phyloP scores from a whole-genome alignment of 2,113 vertebrate species.

The Psilopogon haemacephalus region DNA sequence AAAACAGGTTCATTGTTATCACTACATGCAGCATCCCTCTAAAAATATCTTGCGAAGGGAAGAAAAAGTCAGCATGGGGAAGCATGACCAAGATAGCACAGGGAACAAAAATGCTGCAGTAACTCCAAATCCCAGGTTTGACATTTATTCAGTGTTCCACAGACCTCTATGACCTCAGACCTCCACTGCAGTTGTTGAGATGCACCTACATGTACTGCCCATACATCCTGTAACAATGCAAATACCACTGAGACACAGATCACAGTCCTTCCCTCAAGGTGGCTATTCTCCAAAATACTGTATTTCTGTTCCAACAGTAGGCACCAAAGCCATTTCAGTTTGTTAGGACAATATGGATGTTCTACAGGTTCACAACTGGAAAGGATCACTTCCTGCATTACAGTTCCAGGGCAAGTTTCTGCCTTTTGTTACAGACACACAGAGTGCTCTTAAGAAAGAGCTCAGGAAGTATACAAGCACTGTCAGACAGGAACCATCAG shows the following conservation, averaged over 20 bases:
- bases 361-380: background rate
- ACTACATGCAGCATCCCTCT: fast-evolving
- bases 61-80: background rate
- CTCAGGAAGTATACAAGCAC: background rate
- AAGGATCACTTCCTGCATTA: background rate
- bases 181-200: background rate
- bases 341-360: background rate
- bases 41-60: background rate
- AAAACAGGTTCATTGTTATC: background rate
- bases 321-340: background rate
- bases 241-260: background rate
- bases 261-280: background rate
- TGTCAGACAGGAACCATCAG: background rate
- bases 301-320: background rate
- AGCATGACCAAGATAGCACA: background rate
- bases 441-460: background rate
- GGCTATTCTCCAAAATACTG: background rate
- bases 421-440: background rate
- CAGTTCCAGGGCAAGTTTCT: background rate
- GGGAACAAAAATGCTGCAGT: background rate
- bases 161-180: background rate
- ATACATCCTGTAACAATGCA: background rate
- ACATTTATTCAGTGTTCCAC: background rate
- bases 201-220: background rate
- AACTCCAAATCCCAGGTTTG: background rate